phyloP scores from a whole-genome alignment of 2,797 vertebrate species.

The Pseudomugil tenellus region DNA sequence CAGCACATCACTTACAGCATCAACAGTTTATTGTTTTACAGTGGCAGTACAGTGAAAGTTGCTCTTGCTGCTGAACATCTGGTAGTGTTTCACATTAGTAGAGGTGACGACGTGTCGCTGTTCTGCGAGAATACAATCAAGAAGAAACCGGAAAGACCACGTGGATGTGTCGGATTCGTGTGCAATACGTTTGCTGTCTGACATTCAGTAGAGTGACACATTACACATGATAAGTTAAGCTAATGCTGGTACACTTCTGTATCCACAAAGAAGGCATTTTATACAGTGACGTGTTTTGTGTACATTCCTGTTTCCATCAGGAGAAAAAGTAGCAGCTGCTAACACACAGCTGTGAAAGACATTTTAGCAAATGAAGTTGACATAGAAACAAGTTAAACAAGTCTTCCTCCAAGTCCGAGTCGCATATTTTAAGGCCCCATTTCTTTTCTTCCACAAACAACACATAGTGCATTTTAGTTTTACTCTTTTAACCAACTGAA shows the following conservation, averaged over 20 bases:
- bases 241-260: conserved; percentile 67
- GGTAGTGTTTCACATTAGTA: conserved; percentile 63
- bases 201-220: conserved; percentile 71
- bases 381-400: conserved; percentile 28
- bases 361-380: conserved; percentile 39
- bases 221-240: conserved; percentile 45
- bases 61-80: conserved; percentile 72
- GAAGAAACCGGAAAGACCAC: conserved; percentile 32
- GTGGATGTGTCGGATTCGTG: conserved; percentile 46
- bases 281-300: conserved; percentile 56
- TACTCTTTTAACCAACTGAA: conserved; percentile 19
- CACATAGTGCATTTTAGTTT: conserved; percentile 29
- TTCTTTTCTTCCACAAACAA: conserved; percentile 40
- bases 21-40: conserved; percentile 77
- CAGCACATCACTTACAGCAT: conserved; percentile 33
- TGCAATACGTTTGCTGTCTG: conserved; percentile 60
- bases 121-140: conserved; percentile 46
- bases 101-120: conserved; percentile 53
- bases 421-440: conserved; percentile 70
- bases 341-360: no score
- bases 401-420: conserved; percentile 28
- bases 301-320: conserved; percentile 58
- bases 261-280: conserved; percentile 66
- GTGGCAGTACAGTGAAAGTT: conserved; percentile 79
- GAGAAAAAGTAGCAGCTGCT: no score